Evolutionary conservation across 2,113 vertebrate species (phyloP), one percentile per base, ranked within the genome.

Genomic region (Macaca nemestrina): DNA sequence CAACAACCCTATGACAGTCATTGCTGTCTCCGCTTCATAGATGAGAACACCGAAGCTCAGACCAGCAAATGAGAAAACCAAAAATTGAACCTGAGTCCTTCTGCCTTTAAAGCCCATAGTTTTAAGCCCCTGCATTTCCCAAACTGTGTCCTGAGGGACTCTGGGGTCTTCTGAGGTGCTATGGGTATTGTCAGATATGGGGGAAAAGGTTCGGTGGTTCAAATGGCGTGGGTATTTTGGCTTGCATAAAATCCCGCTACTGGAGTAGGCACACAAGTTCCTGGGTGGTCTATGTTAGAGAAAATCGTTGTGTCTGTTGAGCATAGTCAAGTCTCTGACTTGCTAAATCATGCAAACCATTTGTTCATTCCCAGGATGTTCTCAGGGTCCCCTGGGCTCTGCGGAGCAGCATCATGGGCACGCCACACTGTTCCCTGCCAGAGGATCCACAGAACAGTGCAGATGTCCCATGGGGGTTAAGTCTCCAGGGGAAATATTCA

Each of bases 341-440:
- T 35, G 20, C 45, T 68, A 32, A 38, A 52, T 68, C 57, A 76
- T 7, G 25, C 6, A 79, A 61, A 85, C 43, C 25, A 2, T 87
- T 35, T 83, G n/a, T 76, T 43, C 16, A n/a, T 59, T 50, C 61
- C 32, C 27, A 57, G 38, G 43, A 23, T 13, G 22, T 30, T 30
- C 14, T 76, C 55, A 18, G 5, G 32, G 40, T 30, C 12, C 57
- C 32, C 95, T 59, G 72, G 20, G 68, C 55, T 61, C 30, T 3
- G 12, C 2, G 3, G 82, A 55, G n/a, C 59, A 73, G 20, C 43
- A 43, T n/a, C 72, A 35, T 22, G 59, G 57, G 17, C 22, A 7
- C 1, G 23, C 9, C 9, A 32, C 3, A n/a, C 16, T n/a, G 6
- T 8, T 32, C 2, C 6, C n/a, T 55, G 68, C 20, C 2, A 11